Percentiles rank a stretch among this genome's conserved stretches.
These are phyloP conservation scores for Sitta europaea DNA, from an alignment of 2,113 vertebrate species.

Conservation along the genomic window DNA sequence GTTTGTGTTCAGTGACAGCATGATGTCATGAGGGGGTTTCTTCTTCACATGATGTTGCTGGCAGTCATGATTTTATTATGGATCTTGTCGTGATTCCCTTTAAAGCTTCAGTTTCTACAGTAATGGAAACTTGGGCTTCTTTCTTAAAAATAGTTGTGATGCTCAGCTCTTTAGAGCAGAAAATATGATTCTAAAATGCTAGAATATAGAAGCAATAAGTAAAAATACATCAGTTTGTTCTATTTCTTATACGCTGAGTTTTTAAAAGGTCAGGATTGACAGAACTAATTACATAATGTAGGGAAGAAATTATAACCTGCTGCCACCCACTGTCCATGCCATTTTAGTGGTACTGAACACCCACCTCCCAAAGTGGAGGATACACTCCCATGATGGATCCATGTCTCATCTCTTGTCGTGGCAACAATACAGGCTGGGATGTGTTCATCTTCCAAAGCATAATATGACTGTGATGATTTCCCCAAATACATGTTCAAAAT, in stretches of 20 bases:
- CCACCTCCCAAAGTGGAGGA: background rate
- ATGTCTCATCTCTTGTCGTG: background rate
- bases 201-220: background rate
- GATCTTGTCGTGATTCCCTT: background rate
- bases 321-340: slow-evolving; percentile 23
- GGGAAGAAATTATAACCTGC: slow-evolving; percentile 6
- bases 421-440: background rate
- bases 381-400: background rate
- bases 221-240: background rate
- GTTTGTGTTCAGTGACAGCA: background rate
- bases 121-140: background rate
- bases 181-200: background rate
- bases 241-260: background rate
- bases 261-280: background rate
- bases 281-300: background rate
- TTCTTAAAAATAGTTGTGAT: background rate
- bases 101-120: slow-evolving; percentile 1
- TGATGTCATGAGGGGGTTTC: background rate
- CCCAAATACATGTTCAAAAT: background rate
- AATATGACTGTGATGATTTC: background rate
- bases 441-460: background rate
- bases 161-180: background rate
- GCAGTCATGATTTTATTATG: background rate
- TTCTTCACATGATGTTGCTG: background rate
- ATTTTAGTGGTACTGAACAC: background rate